These are phyloP conservation scores for Halichoerus grypus DNA, from an alignment of 2,113 vertebrate genomes.

Conservation along the genomic window DNA sequence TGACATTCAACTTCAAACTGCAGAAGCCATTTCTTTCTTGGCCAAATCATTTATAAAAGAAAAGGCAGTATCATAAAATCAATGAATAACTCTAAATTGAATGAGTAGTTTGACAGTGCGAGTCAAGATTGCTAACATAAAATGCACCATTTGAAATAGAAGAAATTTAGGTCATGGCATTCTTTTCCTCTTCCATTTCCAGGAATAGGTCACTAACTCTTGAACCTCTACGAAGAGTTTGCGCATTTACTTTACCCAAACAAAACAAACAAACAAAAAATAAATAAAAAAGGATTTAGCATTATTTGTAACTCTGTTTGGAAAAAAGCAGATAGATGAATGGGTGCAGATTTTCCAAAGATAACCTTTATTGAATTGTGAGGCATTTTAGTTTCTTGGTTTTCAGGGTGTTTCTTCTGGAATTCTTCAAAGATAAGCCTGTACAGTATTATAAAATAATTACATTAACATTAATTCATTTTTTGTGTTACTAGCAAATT, in stretches of 20 bases:
- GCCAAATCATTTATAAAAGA: slow-evolving; percentile 57
- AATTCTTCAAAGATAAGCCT: background rate
- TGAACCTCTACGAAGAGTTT: background rate
- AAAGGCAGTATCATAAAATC: slow-evolving; percentile 24
- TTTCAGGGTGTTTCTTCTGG: background rate
- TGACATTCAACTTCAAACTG: background rate
- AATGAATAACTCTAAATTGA: slow-evolving; percentile 14
- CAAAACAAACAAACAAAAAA: background rate
- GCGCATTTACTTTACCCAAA: background rate
- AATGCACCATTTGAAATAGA: slow-evolving; percentile 44
- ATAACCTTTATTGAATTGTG: background rate
- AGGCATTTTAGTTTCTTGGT: background rate
- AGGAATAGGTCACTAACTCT: background rate
- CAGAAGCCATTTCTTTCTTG: background rate
- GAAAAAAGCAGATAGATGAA: background rate
- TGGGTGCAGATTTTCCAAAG: background rate
- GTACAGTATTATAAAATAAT: background rate
- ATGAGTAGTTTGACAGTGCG: background rate
- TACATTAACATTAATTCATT: background rate
- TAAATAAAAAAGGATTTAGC: background rate
- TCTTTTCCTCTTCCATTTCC: background rate
- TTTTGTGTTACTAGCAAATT: background rate
- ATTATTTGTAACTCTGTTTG: background rate
- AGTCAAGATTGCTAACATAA: slow-evolving; percentile 30
- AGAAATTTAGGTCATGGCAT: slow-evolving; percentile 9